Base-by-base conservation (phyloP, 2,113 vertebrate genomes). In the Ibidorhyncha struthersii region DNA sequence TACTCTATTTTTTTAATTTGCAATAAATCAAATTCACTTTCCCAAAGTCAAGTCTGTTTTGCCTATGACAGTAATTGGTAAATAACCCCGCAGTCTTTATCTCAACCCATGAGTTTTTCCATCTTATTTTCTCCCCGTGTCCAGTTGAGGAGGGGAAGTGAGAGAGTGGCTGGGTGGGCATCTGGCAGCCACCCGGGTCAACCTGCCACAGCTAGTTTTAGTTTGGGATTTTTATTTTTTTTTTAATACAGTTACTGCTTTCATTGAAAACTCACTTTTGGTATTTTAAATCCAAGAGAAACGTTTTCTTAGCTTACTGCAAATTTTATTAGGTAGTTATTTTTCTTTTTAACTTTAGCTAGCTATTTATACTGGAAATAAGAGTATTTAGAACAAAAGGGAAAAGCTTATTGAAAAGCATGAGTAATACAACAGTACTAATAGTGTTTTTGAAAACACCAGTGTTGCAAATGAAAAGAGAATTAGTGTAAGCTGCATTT, bases 401-500 rank as follows among this genome's bases (percentile, higher is more conserved):
- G 34, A 49, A 63, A 61, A 84, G 91, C 49, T 92, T 81, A 36
- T 14, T 84, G 73, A 87, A 70, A 9, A 83, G 29, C 38, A 12
- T 5, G 12, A 43, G 69, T 80, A 96, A 82, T 79, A 34, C 34
- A 91, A 49, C 45, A 61, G 55, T 89, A 89, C 38, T 93, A 70
- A 70, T 67, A 47, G 49, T 77, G 67, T 36, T 76, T 81, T 97
- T 59, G 76, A 89, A 93, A 93, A 70, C 55, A 91, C 14, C 21
- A 61, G 22, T 78, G 63, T 73, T 94, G 56, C 43, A 81, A 94
- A 93, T 95, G 59, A 92, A 82, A 86, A 87, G 49, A 69, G 47
- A 94, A 89, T 91, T 96, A 90, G 58, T 95, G 78, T 85, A 90
- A 96, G 50, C 49, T 77, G 43, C 59, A 96, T 95, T 96, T 96